These are phyloP conservation scores for Aurelia aurita DNA, from an alignment of 30 jellyfish, hydroid and myxozoan genomes.

Conservation along the genomic window DNA sequence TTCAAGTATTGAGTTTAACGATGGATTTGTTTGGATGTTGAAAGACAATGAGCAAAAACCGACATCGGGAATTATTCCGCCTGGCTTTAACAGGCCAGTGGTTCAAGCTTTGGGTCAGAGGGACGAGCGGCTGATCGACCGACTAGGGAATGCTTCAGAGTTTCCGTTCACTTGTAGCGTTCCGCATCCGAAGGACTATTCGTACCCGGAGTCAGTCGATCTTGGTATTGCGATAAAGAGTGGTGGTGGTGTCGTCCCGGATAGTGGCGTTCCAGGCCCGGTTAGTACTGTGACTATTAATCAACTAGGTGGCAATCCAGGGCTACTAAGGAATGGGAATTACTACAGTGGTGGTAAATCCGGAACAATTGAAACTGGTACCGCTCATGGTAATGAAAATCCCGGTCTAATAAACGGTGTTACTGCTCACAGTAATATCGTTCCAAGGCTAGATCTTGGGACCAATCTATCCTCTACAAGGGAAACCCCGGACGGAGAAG, in stretches of 20 bases:
- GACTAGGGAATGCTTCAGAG: background rate
- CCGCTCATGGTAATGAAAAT: too few relatives aligned
- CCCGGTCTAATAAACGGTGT: too few relatives aligned
- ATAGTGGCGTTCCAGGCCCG: too few relatives aligned
- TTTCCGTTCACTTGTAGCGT: background rate
- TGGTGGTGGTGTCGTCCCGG: background rate
- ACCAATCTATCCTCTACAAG: too few relatives aligned
- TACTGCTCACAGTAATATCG: too few relatives aligned
- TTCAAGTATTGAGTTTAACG: slow-evolving; percentile 82
- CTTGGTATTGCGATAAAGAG: slow-evolving; percentile 3
- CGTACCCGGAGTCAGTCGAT: slow-evolving; percentile 77
- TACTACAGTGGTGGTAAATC: too few relatives aligned
- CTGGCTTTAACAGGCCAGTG: background rate
- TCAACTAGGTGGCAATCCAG: too few relatives aligned
- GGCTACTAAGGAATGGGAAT: too few relatives aligned
- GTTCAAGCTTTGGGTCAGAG: background rate
- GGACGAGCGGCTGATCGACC: background rate
- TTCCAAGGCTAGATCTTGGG: too few relatives aligned
- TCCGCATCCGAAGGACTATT: slow-evolving; percentile 43
- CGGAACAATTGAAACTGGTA: too few relatives aligned
- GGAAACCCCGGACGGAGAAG: too few relatives aligned
- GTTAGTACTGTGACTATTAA: too few relatives aligned
- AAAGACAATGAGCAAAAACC: slow-evolving; percentile 71
- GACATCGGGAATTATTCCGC: background rate
- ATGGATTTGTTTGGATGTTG: slow-evolving; percentile 82